Evolutionary conservation across 1,140 invertebrate species (phyloP).

Genomic region (Cylas formicarius): DNA sequence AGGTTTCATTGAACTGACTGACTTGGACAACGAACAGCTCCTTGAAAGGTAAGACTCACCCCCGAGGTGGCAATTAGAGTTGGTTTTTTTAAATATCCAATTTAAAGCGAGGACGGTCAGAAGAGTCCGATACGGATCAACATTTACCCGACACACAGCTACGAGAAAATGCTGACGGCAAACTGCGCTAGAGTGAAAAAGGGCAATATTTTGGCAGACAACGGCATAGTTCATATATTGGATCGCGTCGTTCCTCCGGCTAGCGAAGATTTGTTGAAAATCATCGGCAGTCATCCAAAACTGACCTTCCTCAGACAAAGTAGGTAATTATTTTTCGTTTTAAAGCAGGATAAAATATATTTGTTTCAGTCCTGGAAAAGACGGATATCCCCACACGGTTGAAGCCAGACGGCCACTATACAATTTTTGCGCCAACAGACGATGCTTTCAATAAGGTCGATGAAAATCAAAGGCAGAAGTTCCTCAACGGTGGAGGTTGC

Average conservation of each 20-base stretch:
- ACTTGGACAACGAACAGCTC: constrained; percentile 45
- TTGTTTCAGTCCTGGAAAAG: constrained; percentile 41
- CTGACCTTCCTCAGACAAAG: constrained; percentile 38
- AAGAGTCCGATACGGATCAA: constrained; percentile 52
- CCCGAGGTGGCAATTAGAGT: not conserved
- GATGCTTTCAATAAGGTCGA: constrained; percentile 53
- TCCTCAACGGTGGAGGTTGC: constrained; percentile 44
- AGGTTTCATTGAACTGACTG: constrained; percentile 44
- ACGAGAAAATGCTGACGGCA: constrained; percentile 44
- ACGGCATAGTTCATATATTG: constrained; percentile 62
- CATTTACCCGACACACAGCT: constrained; percentile 46
- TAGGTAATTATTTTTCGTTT: too few relatives aligned
- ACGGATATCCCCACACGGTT: constrained; percentile 47
- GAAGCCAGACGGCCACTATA: constrained; percentile 49
- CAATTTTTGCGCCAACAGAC: constrained; percentile 59
- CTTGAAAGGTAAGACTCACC: constrained; percentile 34
- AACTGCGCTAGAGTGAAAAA: constrained; percentile 49
- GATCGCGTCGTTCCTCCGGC: constrained; percentile 54
- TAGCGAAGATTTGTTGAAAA: constrained; percentile 40
- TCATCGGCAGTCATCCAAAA: constrained; percentile 38
- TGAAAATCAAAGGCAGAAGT: constrained; percentile 39
- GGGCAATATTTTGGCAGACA: constrained; percentile 49
- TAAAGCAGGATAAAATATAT: constrained; percentile 4
- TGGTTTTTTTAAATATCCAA: constrained; percentile 3
- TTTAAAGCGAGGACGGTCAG: constrained; percentile 44